Evolutionary conservation across 2,113 vertebrate genomes (phyloP), one percentile per base, ranked within the genome.

Genomic region (Neogobius melanostomus): DNA sequence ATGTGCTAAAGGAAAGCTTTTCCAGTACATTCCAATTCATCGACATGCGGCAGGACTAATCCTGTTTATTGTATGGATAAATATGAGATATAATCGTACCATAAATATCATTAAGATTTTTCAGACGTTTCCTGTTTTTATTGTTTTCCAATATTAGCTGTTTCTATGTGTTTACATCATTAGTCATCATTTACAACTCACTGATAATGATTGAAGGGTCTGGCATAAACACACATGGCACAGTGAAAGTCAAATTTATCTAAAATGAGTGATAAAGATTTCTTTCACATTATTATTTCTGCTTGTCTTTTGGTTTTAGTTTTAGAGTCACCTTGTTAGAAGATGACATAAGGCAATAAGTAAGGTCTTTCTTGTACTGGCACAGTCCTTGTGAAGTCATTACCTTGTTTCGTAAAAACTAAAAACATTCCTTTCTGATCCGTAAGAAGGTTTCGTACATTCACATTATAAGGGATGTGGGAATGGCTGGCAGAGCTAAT

Each of bases 381-480:
- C 63, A 72, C 45, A 65, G 9, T 12, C 65, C 45, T 68, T 45
- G 45, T 48, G 3, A 51, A 77, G 63, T 61, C 60, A n/a, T 50
- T 43, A 0, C 16, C 53, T 56, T 61, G 46, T 61, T 67, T 60
- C 48, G 16, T 43, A 3, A 46, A 64, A 50, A 47, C 63, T 75
- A 59, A 71, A 64, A 51, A 73, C n/a, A 64, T 66, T 77, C 52
- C 66, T 54, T 72, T 74, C 66, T 43, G 64, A 81, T 70, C 82
- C 74, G 79, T 60, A 76, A 64, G 71, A 74, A 44, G 75, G 53
- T 69, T 68, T 82, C 11, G 12, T 72, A 71, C 63, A 60, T 91
- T 89, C 90, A 91, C 88, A 89, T 89, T 89, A 73, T 64, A 75
- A 8, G 82, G 86, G 88, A 84, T 71, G 71, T 72, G 60, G 68